These are phyloP conservation scores for Leptestheria dahalacensis DNA, from an alignment of 1,140 invertebrate genomes.

Conservation along the genomic window DNA sequence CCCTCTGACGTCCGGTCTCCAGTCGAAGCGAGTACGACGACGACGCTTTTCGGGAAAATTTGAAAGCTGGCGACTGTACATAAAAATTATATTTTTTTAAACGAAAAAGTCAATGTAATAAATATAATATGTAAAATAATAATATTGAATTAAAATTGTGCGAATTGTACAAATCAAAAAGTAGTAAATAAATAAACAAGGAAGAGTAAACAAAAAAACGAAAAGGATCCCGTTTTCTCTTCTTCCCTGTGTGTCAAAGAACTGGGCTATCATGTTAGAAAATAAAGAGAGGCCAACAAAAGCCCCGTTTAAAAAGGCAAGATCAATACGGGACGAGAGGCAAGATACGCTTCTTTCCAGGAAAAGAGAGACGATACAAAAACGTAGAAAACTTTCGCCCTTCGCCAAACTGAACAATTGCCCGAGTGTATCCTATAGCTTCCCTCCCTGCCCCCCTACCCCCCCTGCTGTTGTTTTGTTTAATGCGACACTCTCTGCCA, in stretches of 20 bases:
- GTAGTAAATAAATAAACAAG: background rate
- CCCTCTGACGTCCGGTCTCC: constrained; percentile 36
- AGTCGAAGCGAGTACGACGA: constrained; percentile 89
- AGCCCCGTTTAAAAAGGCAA: background rate
- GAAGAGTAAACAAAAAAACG: background rate
- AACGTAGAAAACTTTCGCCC: no score
- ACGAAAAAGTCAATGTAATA: background rate
- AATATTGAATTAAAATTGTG: background rate
- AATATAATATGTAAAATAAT: background rate
- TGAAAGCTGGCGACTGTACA: constrained; percentile 79
- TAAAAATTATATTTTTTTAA: background rate
- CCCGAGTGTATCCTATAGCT: no score
- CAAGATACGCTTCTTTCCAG: background rate
- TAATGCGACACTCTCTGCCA: no score
- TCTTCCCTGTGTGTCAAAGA: no score
- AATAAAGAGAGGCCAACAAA: background rate
- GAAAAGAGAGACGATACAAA: background rate
- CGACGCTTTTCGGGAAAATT: constrained; percentile 90
- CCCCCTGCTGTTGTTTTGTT: no score
- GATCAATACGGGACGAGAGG: background rate
- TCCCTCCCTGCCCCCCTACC: no score
- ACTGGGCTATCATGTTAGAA: background rate
- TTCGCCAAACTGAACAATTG: no score
- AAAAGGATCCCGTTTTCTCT: background rate
- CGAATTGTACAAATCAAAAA: no score